phyloP scores from a whole-genome alignment of 2,113 vertebrate genomes.

The Heliornis fulica region DNA sequence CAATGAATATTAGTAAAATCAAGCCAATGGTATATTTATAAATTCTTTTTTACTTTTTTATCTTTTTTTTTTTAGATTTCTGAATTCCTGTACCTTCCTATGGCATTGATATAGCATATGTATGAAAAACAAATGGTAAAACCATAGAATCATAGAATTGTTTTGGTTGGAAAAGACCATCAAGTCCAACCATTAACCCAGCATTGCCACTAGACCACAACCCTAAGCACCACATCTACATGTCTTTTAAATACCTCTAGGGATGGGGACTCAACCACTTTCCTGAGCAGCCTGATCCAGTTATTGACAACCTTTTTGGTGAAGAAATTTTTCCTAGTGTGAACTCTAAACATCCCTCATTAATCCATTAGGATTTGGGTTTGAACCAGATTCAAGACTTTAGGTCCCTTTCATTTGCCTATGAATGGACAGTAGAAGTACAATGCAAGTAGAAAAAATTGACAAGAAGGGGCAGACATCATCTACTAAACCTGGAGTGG shows the following conservation, averaged over 20 bases:
- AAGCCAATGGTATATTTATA: neutral
- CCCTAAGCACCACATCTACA: too few species aligned
- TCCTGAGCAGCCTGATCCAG: too few species aligned
- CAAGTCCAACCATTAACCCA: too few species aligned
- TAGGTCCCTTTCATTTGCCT: neutral
- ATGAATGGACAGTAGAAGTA: neutral
- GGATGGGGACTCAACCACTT: too few species aligned
- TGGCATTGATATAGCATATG: neutral
- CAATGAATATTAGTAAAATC: neutral
- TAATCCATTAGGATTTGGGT: neutral
- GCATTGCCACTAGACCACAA: too few species aligned
- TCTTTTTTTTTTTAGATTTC: neutral
- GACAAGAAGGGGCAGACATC: neutral
- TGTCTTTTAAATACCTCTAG: too few species aligned
- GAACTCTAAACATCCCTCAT: too few species aligned
- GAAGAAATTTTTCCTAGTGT: too few species aligned
- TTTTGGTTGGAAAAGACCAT: too few species aligned
- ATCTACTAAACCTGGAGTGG: neutral
- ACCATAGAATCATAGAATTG: neutral
- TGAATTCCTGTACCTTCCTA: neutral
- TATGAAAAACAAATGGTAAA: neutral
- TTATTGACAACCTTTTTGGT: too few species aligned
- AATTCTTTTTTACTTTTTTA: neutral
- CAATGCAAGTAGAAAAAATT: neutral
- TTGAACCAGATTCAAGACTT: neutral